Evolutionary conservation across 1,140 invertebrate genomes (phyloP).

Genomic region (Bactericera cockerelli): DNA sequence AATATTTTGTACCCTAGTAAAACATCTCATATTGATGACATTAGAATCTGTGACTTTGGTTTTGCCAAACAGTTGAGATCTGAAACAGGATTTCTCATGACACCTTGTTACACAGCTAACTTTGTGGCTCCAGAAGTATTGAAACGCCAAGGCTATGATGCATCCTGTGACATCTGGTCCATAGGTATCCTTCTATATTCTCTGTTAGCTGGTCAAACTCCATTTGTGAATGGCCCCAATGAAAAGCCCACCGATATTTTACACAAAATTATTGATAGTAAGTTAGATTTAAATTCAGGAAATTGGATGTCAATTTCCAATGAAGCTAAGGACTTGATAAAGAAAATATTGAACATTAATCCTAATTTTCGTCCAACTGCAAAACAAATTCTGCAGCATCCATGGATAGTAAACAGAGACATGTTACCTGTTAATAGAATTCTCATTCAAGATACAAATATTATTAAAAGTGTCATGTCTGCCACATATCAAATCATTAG

Average conservation of each 20-base stretch:
- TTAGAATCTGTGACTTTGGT: constrained; percentile 88
- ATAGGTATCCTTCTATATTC: constrained; percentile 92
- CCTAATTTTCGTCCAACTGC: constrained; percentile 73
- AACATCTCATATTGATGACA: constrained; percentile 57
- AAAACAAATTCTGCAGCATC: constrained; percentile 64
- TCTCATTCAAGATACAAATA: constrained; percentile 29
- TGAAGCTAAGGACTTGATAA: constrained; percentile 70
- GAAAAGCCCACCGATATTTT: constrained; percentile 87
- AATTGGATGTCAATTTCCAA: constrained; percentile 61
- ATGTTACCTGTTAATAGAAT: constrained; percentile 35
- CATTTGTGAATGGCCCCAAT: constrained; percentile 80
- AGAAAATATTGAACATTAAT: constrained; percentile 86
- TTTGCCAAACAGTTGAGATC: constrained; percentile 94
- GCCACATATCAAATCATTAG: constrained; percentile 72
- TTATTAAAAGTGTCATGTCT: constrained; percentile 48
- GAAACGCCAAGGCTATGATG: constrained; percentile 93
- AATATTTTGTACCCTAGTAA: constrained; percentile 90
- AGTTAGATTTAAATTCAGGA: constrained; percentile 57
- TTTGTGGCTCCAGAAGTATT: constrained; percentile 98
- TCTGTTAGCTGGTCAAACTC: constrained; percentile 90
- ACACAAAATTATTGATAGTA: constrained; percentile 76
- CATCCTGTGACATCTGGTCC: constrained; percentile 98
- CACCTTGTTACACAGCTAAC: constrained; percentile 97
- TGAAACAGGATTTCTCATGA: constrained; percentile 95
- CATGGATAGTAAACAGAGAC: constrained; percentile 55